A percentile compares a stretch with the other conserved stretches of the same genome.
Conservation (phyloP, 92 coral and sea anemone genomes). For the Phenganax marumi region DNA sequence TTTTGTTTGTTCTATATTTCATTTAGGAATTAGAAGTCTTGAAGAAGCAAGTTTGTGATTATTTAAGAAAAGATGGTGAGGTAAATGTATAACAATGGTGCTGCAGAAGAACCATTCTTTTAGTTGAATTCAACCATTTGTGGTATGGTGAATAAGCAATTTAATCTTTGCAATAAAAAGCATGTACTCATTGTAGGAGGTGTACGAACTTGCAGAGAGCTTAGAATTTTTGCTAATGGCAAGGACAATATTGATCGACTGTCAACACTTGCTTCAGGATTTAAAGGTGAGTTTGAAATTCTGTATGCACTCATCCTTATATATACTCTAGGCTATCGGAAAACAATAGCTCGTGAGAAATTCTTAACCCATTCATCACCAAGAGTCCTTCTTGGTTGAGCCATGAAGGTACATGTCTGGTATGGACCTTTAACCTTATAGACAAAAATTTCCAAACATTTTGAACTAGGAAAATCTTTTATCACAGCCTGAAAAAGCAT, state of each 20-base stretch:
- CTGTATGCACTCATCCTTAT: neutral
- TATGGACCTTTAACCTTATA: too few species aligned
- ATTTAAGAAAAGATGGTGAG: conserved; percentile 66
- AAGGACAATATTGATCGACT: conserved; percentile 57
- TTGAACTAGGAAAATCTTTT: too few species aligned
- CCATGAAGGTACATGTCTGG: neutral
- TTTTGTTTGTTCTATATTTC: neutral
- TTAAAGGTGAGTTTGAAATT: conserved; percentile 12
- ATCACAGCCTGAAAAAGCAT: too few species aligned
- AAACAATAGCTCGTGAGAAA: too few species aligned
- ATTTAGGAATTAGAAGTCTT: conserved; percentile 38
- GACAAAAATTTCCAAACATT: too few species aligned
- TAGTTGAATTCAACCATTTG: neutral
- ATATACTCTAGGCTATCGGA: neutral
- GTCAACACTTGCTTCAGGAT: conserved; percentile 16
- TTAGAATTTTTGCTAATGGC: conserved; percentile 54
- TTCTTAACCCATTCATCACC: too few species aligned
- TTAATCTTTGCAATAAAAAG: too few species aligned
- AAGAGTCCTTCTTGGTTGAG: too few species aligned
- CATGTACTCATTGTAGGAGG: conserved; percentile 39
- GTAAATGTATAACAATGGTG: conserved; percentile 26
- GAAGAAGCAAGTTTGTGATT: conserved; percentile 30
- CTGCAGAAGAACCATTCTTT: neutral
- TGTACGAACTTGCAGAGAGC: conserved; percentile 54
- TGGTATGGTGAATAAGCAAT: neutral